Evolutionary conservation across 2,888 invertebrate species (phyloP).

Genomic region (Cataglyphis cursor): DNA sequence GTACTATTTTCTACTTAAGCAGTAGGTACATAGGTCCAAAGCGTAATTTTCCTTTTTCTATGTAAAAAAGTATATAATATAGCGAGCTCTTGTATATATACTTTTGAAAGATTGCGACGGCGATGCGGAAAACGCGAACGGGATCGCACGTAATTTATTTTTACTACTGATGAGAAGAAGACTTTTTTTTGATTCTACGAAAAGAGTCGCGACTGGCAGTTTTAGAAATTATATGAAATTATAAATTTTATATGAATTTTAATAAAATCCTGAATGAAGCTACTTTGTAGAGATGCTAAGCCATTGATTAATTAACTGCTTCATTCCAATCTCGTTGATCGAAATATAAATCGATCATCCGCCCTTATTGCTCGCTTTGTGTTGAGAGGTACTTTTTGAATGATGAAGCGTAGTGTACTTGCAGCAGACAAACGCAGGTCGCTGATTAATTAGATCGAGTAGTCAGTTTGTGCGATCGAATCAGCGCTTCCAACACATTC

Average conservation of each 20-base stretch:
- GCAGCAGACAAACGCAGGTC: constrained; percentile 74
- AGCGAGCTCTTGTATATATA: background rate
- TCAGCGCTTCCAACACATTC: constrained; percentile 58
- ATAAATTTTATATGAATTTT: constrained; percentile 13
- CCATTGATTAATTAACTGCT: constrained; percentile 45
- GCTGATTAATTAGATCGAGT: constrained; percentile 83
- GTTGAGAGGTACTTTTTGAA: constrained; percentile 74
- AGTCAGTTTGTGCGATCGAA: constrained; percentile 72
- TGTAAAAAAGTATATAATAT: background rate
- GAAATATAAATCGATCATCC: constrained; percentile 55
- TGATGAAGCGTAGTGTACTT: constrained; percentile 72
- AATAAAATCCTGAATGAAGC: background rate
- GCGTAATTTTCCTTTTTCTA: background rate
- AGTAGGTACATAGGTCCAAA: background rate
- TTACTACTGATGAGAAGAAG: constrained; percentile 1
- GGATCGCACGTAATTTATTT: background rate
- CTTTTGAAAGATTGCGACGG: background rate
- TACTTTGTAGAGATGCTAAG: background rate
- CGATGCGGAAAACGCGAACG: background rate
- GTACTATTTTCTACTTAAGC: constrained; percentile 17
- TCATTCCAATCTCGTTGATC: constrained; percentile 41
- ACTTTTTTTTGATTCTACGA: background rate
- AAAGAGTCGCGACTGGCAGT: constrained; percentile 6
- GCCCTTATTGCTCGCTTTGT: constrained; percentile 73
- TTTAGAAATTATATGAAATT: background rate